phyloP scores from a whole-genome alignment of 1,140 invertebrate species.

The Drosophila ironensis region DNA sequence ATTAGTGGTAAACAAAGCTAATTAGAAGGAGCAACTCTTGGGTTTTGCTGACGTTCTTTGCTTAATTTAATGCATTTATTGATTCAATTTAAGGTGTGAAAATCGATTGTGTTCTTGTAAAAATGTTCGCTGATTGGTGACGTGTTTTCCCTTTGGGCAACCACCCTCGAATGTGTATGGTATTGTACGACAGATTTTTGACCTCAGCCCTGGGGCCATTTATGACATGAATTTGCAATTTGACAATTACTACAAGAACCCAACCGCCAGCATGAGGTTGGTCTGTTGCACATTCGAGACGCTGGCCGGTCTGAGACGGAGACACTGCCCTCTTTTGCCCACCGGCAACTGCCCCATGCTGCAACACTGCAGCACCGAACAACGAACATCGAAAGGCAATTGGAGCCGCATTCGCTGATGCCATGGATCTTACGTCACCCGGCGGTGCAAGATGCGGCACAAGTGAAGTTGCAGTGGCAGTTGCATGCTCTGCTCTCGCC shows the following conservation, averaged over 20 bases:
- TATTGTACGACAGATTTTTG: conserved; percentile 49
- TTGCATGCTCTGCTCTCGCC: no score
- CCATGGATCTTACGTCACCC: conserved; percentile 59
- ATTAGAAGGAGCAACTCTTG: no score
- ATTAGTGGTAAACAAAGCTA: neutral
- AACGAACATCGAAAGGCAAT: conserved; percentile 61
- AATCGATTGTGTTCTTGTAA: conserved; percentile 30
- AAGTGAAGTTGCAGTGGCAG: conserved; percentile 2
- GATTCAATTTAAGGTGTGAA: neutral
- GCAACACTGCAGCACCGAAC: no score
- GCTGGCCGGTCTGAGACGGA: neutral
- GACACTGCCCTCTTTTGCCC: conserved; percentile 29
- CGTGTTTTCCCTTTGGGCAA: neutral
- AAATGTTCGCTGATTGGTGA: conserved; percentile 4
- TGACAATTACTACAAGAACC: conserved; percentile 67
- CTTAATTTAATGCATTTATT: neutral
- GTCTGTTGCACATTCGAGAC: no score
- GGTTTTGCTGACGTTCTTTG: neutral
- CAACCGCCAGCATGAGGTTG: no score
- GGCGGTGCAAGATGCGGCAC: conserved; percentile 8
- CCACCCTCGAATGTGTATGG: no score
- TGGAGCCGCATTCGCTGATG: conserved; percentile 16
- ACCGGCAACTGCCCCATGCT: conserved; percentile 53
- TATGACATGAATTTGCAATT: conserved; percentile 80
- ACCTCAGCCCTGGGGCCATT: conserved; percentile 40